Percentiles rank a stretch among this genome's conserved stretches.
Conservation (phyloP, 1,140 invertebrate genomes). For the Sinella curviseta region DNA sequence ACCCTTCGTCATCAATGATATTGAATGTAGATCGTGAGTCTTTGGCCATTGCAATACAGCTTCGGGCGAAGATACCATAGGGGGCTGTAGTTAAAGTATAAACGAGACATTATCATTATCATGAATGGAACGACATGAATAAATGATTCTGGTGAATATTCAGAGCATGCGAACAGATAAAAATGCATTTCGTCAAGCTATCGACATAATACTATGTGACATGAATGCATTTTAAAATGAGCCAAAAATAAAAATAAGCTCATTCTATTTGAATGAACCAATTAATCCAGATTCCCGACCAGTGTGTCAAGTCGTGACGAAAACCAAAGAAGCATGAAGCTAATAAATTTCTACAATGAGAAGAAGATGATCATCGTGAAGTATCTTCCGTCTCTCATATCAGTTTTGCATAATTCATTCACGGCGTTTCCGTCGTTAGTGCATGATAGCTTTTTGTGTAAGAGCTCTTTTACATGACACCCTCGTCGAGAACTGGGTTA, state of each 20-base stretch:
- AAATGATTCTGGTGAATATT: constrained; percentile 1
- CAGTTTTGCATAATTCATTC: constrained; percentile 16
- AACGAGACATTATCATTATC: constrained; percentile 29
- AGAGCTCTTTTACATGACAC: background rate
- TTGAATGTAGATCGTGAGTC: constrained; percentile 94
- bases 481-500: background rate
- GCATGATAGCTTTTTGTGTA: background rate
- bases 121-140: constrained; percentile 6
- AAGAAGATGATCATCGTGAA: background rate
- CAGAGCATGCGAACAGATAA: constrained; percentile 3
- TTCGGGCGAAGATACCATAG: constrained; percentile 91
- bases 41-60: constrained; percentile 94
- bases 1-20: constrained; percentile 93
- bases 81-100: constrained; percentile 68
- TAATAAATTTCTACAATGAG: background rate
- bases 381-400: background rate
- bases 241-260: background rate
- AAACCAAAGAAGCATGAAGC: background rate
- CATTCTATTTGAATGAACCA: constrained; percentile 5
- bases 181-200: too few species aligned
- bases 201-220: too few species aligned
- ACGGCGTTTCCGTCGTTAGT: background rate
- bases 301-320: constrained; percentile 18
- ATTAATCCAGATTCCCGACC: constrained; percentile 24
- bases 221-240: background rate